These are phyloP conservation scores for Phengaris alcon DNA, from an alignment of 2,888 invertebrate species.

Conservation along the genomic window DNA sequence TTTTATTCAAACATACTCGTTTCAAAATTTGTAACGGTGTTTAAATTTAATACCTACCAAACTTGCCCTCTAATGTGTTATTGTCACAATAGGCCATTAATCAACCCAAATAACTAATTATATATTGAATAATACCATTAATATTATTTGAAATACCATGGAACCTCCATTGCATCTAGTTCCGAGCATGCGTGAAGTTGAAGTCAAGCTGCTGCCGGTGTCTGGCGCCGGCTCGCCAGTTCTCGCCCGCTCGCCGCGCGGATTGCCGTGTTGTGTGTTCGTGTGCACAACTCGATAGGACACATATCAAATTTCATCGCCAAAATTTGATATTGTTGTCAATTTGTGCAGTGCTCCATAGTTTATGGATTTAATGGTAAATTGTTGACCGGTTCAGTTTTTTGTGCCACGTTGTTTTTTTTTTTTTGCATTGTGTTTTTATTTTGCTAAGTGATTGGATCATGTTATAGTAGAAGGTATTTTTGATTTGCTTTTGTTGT, in stretches of 20 bases:
- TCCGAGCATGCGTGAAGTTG: slow-evolving; percentile 74
- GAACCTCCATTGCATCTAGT: slow-evolving; percentile 55
- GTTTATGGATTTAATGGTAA: slow-evolving; percentile 63
- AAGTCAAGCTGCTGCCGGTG: slow-evolving; percentile 47
- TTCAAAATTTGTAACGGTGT: too few relatives aligned
- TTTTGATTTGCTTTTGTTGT: slow-evolving; percentile 42
- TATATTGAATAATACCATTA: neutral
- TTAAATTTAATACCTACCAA: too few relatives aligned
- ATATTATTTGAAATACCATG: slow-evolving; percentile 33
- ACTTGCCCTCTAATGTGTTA: neutral
- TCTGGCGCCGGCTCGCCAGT: slow-evolving; percentile 59
- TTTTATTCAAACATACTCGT: too few relatives aligned
- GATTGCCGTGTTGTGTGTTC: slow-evolving; percentile 50
- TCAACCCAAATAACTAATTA: neutral
- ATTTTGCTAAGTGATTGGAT: slow-evolving; percentile 61
- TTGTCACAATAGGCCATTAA: neutral
- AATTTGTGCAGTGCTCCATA: slow-evolving; percentile 69
- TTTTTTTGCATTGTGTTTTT: slow-evolving; percentile 63
- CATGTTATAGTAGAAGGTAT: slow-evolving; percentile 64
- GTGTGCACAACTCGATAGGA: slow-evolving; percentile 44
- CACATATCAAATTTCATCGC: slow-evolving; percentile 78
- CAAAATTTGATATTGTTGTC: slow-evolving; percentile 77
- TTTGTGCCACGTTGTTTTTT: slow-evolving; percentile 46
- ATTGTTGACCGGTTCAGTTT: slow-evolving; percentile 47
- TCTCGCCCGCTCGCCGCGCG: slow-evolving; percentile 61